Conservation (phyloP, 2,797 vertebrate genomes). For the Anguilla pacifica region DNA sequence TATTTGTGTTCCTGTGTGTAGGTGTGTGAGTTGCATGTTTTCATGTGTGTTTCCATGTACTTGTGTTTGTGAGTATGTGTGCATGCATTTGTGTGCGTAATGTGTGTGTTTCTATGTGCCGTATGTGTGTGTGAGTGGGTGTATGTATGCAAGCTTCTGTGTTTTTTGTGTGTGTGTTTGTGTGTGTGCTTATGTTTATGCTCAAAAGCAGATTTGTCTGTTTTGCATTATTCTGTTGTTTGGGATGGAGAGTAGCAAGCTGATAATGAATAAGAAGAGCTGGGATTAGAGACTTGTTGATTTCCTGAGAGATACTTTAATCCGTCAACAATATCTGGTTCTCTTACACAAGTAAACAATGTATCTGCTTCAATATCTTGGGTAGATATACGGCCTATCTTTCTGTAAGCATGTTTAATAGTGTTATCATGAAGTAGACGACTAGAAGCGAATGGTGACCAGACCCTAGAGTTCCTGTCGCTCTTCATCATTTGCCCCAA, state of each 20-base stretch:
- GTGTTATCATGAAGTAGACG: slow-evolving; percentile 13
- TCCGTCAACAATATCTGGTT: slow-evolving; percentile 75
- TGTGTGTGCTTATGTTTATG: neutral
- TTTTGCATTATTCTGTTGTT: neutral
- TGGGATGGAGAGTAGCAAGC: slow-evolving; percentile 13
- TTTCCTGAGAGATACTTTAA: slow-evolving; percentile 72
- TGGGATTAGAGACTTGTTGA: slow-evolving; percentile 69
- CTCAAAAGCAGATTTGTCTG: neutral
- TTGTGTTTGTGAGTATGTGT: slow-evolving; percentile 10
- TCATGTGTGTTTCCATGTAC: slow-evolving; percentile 9
- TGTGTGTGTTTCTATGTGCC: neutral
- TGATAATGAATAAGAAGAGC: slow-evolving; percentile 69
- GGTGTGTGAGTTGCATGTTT: slow-evolving; percentile 14
- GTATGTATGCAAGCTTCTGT: neutral
- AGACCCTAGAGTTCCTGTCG: slow-evolving; percentile 6
- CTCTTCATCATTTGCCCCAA: slow-evolving; percentile 48
- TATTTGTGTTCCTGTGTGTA: neutral
- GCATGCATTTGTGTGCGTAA: neutral
- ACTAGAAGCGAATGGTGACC: neutral
- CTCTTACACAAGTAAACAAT: slow-evolving; percentile 76
- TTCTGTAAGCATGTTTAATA: slow-evolving; percentile 58
- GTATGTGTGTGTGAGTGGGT: slow-evolving; percentile 18
- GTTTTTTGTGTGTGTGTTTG: neutral
- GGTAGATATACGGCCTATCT: slow-evolving; percentile 21
- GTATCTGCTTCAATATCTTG: slow-evolving; percentile 63